Percentiles rank a stretch among this genome's conserved stretches.
Evolutionary conservation across 2,113 vertebrate species (phyloP).

Genomic region (Rhipidura dahli): DNA sequence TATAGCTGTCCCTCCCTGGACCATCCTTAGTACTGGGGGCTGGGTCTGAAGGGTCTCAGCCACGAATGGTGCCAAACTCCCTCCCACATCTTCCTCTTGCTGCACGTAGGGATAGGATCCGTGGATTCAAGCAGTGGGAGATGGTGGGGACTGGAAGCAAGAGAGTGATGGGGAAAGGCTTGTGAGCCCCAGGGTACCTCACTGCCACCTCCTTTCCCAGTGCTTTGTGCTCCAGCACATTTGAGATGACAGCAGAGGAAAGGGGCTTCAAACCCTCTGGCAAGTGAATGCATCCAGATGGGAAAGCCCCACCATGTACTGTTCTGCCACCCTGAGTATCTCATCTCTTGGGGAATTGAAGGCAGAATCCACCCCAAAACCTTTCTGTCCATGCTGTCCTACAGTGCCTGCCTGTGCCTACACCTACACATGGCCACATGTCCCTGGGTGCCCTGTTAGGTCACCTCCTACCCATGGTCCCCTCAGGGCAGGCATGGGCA

Average conservation of each 20-base stretch:
- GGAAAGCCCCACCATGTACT: background rate
- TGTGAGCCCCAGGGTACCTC: background rate
- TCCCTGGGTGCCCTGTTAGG: background rate
- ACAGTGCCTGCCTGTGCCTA: background rate
- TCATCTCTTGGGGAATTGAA: background rate
- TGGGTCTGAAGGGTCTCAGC: background rate
- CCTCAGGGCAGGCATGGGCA: background rate
- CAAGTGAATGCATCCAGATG: background rate
- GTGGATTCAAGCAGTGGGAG: background rate
- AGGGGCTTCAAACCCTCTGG: background rate
- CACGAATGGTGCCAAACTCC: background rate
- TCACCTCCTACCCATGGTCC: background rate
- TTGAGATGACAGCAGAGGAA: background rate
- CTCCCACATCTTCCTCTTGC: background rate
- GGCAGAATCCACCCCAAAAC: background rate
- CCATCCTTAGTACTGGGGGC: background rate
- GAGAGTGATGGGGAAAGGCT: background rate
- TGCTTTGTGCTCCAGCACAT: background rate
- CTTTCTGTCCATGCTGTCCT: background rate
- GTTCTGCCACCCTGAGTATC: background rate
- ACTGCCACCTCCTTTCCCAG: background rate
- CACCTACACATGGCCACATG: accelerated
- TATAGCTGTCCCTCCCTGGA: background rate
- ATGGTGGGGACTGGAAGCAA: background rate
- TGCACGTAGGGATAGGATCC: background rate